These are phyloP conservation scores for Dicycla oo DNA, from an alignment of 2,888 invertebrate genomes.

Conservation along the genomic window DNA sequence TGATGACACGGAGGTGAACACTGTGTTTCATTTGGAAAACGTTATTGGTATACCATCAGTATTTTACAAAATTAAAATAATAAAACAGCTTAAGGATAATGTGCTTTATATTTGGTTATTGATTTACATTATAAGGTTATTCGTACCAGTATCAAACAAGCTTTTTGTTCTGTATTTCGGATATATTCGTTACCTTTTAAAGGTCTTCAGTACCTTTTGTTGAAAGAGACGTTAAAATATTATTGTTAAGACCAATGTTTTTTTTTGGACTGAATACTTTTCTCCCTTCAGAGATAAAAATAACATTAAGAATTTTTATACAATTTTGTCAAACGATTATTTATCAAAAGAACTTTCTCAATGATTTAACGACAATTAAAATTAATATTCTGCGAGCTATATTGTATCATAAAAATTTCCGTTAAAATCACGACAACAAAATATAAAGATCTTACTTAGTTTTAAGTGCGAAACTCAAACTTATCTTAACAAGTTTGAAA, in stretches of 20 bases:
- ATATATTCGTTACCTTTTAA: conserved; percentile 12
- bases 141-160: conserved; percentile 8
- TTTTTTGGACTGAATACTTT: conserved; percentile 12
- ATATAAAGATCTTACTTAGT: conserved; percentile 28
- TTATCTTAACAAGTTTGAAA: conserved; percentile 47
- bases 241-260: conserved; percentile 17
- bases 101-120: conserved; percentile 47
- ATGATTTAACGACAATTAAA: conserved; percentile 4
- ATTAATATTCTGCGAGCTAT: conserved; percentile 5
- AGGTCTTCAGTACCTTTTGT: conserved; percentile 3
- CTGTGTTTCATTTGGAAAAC: conserved; percentile 62
- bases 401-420: background rate
- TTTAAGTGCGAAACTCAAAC: conserved; percentile 55
- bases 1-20: conserved; percentile 34
- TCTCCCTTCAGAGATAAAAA: conserved; percentile 31
- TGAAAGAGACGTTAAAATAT: conserved; percentile 20
- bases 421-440: conserved; percentile 9
- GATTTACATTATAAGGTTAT: conserved; percentile 28
- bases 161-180: conserved; percentile 8
- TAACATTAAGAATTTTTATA: background rate
- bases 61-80: conserved; percentile 59
- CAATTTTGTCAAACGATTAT: conserved; percentile 32
- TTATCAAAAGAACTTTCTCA: background rate
- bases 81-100: conserved; percentile 52
- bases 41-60: conserved; percentile 67